A percentile compares a stretch with the other conserved stretches of the same genome.
These are phyloP conservation scores for Ammospiza caudacuta DNA, from an alignment of 2,113 vertebrate genomes.

Conservation along the genomic window DNA sequence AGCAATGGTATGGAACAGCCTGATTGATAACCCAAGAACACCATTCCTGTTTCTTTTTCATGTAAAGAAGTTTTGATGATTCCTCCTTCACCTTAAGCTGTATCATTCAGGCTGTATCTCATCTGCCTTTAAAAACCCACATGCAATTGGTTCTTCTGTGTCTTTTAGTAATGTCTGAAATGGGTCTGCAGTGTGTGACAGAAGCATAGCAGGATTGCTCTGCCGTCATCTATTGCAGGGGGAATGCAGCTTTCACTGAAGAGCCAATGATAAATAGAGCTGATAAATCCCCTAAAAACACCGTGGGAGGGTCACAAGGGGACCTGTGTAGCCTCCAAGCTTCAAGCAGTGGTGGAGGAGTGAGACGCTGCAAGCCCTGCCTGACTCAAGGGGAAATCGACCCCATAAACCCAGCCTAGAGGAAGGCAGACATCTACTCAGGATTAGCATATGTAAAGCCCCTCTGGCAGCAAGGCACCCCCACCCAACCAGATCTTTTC, in stretches of 20 bases:
- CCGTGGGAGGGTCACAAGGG: not conserved
- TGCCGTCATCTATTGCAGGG: not conserved
- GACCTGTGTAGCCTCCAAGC: not conserved
- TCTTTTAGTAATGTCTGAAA: not conserved
- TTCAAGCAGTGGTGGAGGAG: not conserved
- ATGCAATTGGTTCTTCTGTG: not conserved
- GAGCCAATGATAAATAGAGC: not conserved
- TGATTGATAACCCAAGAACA: not conserved
- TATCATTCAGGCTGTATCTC: not conserved
- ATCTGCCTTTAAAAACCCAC: not conserved
- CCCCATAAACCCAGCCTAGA: not conserved
- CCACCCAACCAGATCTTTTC: not conserved
- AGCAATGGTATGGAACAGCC: not conserved
- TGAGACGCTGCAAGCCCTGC: not conserved
- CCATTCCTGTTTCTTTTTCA: not conserved
- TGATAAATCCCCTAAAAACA: not conserved
- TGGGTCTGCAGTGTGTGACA: fast-evolving
- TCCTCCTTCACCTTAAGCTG: not conserved
- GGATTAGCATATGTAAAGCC: not conserved
- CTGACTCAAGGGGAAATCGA: not conserved
- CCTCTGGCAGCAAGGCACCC: not conserved
- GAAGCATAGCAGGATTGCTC: not conserved
- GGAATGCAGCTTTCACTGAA: not conserved
- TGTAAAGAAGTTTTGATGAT: not conserved
- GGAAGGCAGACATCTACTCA: not conserved